Conservation (phyloP, 37 sponge, comb jelly and placozoan genomes). For the Halichondria panicea region DNA sequence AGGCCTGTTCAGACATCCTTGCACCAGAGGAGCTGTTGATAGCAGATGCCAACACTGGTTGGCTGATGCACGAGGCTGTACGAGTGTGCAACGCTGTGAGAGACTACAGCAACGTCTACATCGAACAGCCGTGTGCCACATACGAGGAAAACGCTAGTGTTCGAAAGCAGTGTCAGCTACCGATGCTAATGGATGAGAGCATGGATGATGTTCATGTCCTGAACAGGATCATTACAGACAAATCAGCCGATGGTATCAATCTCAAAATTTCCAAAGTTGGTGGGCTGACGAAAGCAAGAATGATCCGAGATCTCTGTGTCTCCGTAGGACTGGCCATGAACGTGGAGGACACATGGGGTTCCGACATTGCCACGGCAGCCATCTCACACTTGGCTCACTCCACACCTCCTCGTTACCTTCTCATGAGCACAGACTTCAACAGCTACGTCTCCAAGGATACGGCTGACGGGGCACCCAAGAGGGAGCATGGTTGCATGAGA, state of each 20-base stretch:
- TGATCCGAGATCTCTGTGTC: slow-evolving; percentile 10
- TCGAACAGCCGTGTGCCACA: slow-evolving; percentile 12
- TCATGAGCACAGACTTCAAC: slow-evolving; percentile 14
- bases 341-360: slow-evolving; percentile 17
- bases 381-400: slow-evolving; percentile 17
- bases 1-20: not conserved
- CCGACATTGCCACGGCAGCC: slow-evolving; percentile 16
- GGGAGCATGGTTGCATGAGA: not conserved
- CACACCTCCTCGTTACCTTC: slow-evolving; percentile 6
- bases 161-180: not conserved
- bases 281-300: slow-evolving; percentile 20
- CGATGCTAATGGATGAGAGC: slow-evolving; percentile 8
- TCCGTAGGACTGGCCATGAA: slow-evolving; percentile 10
- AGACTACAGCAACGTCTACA: slow-evolving; percentile 8
- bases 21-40: not conserved
- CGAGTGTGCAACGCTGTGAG: slow-evolving; percentile 1
- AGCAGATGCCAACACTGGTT: slow-evolving; percentile 25
- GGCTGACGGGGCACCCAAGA: not conserved
- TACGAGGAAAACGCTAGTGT: slow-evolving; percentile 9
- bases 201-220: slow-evolving; percentile 8
- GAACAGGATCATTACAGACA: slow-evolving; percentile 1
- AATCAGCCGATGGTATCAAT: not conserved
- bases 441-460: slow-evolving; percentile 7
- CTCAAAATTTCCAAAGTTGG: slow-evolving; percentile 15
- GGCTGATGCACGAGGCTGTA: slow-evolving; percentile 22